These are phyloP conservation scores for Onychostruthus taczanowskii DNA, from an alignment of 2,113 vertebrate genomes.

Conservation along the genomic window DNA sequence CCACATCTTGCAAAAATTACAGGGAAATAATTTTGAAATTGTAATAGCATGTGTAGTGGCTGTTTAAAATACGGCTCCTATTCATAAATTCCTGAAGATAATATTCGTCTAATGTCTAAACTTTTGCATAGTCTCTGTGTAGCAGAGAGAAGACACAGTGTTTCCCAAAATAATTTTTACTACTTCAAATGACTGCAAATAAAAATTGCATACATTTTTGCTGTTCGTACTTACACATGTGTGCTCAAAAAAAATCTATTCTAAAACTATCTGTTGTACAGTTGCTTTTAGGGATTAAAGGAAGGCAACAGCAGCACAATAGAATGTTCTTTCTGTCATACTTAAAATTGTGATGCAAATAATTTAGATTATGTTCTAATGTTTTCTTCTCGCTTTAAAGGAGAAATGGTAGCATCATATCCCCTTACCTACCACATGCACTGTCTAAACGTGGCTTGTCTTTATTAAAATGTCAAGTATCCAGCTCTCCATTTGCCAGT, in stretches of 20 bases:
- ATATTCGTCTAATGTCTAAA: background rate
- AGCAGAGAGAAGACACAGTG: background rate
- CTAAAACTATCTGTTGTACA: background rate
- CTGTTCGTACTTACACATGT: background rate
- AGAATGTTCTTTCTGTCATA: slow-evolving; percentile 21
- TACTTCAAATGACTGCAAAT: background rate
- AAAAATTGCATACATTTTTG: background rate
- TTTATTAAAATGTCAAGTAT: background rate
- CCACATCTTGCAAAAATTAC: background rate
- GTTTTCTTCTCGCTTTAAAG: background rate
- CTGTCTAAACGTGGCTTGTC: background rate
- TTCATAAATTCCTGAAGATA: background rate
- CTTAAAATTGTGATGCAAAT: slow-evolving; percentile 43
- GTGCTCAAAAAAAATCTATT: background rate
- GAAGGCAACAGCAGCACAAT: background rate
- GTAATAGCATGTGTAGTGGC: background rate
- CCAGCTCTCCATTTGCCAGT: background rate
- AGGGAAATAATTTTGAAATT: background rate
- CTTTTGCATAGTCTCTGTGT: background rate
- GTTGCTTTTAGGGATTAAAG: background rate
- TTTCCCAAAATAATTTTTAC: background rate
- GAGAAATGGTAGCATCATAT: background rate
- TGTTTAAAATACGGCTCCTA: background rate
- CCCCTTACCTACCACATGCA: background rate
- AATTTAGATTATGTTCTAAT: background rate